Conservation (phyloP, 1,140 invertebrate genomes). For the Drosophila auraria region DNA sequence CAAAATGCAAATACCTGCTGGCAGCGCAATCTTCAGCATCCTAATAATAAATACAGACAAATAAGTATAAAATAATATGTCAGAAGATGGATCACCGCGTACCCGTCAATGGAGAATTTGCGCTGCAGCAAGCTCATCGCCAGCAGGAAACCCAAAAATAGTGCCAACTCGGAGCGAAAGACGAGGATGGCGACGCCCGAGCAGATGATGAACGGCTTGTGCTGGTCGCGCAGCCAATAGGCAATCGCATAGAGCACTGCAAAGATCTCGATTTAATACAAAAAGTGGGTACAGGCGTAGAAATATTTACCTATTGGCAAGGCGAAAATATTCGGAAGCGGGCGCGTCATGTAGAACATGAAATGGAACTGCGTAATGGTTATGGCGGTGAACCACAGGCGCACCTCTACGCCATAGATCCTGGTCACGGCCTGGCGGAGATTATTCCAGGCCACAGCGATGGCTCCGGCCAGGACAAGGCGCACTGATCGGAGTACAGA, state of each 20-base stretch:
- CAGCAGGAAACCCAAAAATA: slow-evolving; percentile 95
- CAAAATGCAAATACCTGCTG: slow-evolving; percentile 90
- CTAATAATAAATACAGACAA: slow-evolving; percentile 86
- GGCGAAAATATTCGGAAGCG: slow-evolving; percentile 98
- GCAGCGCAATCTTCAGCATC: slow-evolving; percentile 90
- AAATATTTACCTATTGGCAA: slow-evolving; percentile 91
- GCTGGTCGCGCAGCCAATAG: slow-evolving; percentile 93
- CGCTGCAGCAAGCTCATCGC: slow-evolving; percentile 91
- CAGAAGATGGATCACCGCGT: slow-evolving; percentile 59
- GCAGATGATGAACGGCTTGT: slow-evolving; percentile 91
- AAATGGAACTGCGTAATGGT: slow-evolving; percentile 98
- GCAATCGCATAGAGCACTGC: slow-evolving; percentile 94
- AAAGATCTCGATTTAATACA: slow-evolving; percentile 79
- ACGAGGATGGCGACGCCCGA: slow-evolving; percentile 95
- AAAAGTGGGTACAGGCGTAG: not conserved
- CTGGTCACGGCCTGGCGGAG: slow-evolving; percentile 90
- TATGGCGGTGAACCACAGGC: slow-evolving; percentile 93
- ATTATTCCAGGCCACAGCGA: slow-evolving; percentile 90
- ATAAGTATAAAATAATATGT: slow-evolving; percentile 6
- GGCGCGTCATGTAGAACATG: slow-evolving; percentile 97
- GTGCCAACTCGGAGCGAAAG: slow-evolving; percentile 95
- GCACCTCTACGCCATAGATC: slow-evolving; percentile 91
- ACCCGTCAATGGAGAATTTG: slow-evolving; percentile 87
- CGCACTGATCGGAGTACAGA: slow-evolving; percentile 90
- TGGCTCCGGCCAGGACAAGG: slow-evolving; percentile 90